phyloP scores from a whole-genome alignment of 2,797 vertebrate species.

The Eupleurogrammus muticus region DNA sequence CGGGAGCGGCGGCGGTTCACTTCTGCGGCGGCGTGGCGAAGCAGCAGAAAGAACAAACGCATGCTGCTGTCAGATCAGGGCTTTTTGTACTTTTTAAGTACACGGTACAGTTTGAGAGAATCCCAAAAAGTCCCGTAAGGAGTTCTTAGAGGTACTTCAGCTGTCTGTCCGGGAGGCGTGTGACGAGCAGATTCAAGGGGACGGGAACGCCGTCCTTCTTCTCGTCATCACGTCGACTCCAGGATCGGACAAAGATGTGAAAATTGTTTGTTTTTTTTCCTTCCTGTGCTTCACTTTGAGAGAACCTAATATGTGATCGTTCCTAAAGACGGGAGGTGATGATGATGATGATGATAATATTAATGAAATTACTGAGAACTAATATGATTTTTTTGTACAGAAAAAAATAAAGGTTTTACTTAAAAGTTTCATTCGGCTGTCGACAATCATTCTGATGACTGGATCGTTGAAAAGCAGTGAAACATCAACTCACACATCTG shows the following conservation, averaged over 20 bases:
- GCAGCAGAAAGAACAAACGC: constrained; percentile 37
- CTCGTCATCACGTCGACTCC: constrained; percentile 58
- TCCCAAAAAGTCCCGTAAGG: constrained; percentile 20
- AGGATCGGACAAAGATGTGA: constrained; percentile 85
- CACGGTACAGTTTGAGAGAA: no score
- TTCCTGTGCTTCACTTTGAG: constrained; percentile 57
- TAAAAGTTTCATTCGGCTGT: constrained; percentile 54
- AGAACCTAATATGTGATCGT: constrained; percentile 62
- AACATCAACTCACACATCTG: no score
- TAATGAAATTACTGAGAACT: constrained; percentile 84
- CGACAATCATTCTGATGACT: no score
- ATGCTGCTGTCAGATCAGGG: constrained; percentile 14
- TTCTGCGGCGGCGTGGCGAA: constrained; percentile 9
- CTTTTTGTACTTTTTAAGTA: constrained; percentile 38
- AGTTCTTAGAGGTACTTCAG: constrained; percentile 41
- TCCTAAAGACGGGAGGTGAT: constrained; percentile 54
- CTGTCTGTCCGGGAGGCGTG: constrained; percentile 26
- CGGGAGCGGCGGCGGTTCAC: constrained; percentile 26
- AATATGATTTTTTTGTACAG: constrained; percentile 93
- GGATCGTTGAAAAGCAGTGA: background rate
- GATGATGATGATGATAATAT: constrained; percentile 37
- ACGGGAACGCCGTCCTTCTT: background rate
- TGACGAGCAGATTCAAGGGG: constrained; percentile 27
- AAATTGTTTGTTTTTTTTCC: constrained; percentile 81
- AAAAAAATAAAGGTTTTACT: constrained; percentile 88